Percentiles rank a stretch among this genome's conserved stretches.
These are phyloP conservation scores for Hydropsyche tenuis DNA, from an alignment of 1,140 invertebrate genomes.

Conservation along the genomic window DNA sequence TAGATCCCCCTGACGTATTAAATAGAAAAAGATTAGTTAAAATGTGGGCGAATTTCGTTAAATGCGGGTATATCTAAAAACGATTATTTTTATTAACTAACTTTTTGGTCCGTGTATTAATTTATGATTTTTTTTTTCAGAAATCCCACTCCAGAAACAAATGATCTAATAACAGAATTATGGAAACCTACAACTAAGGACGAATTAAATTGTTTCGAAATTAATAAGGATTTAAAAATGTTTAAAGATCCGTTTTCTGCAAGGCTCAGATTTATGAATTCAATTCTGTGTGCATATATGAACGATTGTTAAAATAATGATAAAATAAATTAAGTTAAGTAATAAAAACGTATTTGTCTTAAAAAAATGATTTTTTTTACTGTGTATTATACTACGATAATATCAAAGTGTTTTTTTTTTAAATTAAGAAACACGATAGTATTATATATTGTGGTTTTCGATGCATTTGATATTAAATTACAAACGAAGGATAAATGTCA, in stretches of 20 bases:
- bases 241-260: background rate
- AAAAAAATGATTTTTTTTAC: too few species aligned
- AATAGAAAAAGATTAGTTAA: slow-evolving; percentile 30
- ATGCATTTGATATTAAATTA: too few species aligned
- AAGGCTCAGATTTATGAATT: background rate
- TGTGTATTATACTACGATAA: too few species aligned
- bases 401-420: too few species aligned
- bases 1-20: slow-evolving; percentile 16
- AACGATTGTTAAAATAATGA: too few species aligned
- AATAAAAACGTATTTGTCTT: too few species aligned
- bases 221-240: slow-evolving; percentile 17
- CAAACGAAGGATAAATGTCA: too few species aligned
- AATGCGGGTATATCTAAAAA: slow-evolving; percentile 36
- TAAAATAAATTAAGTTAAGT: too few species aligned
- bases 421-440: too few species aligned
- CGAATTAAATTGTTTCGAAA: slow-evolving; percentile 2
- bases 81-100: background rate
- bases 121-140: slow-evolving; percentile 11
- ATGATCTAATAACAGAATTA: background rate
- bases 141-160: background rate
- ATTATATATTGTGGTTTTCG: too few species aligned
- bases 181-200: background rate
- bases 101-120: slow-evolving; percentile 4
- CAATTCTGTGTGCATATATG: too few species aligned
- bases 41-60: slow-evolving; percentile 48